phyloP scores from a whole-genome alignment of 2,113 vertebrate species.

The Heteronetta atricapilla region DNA sequence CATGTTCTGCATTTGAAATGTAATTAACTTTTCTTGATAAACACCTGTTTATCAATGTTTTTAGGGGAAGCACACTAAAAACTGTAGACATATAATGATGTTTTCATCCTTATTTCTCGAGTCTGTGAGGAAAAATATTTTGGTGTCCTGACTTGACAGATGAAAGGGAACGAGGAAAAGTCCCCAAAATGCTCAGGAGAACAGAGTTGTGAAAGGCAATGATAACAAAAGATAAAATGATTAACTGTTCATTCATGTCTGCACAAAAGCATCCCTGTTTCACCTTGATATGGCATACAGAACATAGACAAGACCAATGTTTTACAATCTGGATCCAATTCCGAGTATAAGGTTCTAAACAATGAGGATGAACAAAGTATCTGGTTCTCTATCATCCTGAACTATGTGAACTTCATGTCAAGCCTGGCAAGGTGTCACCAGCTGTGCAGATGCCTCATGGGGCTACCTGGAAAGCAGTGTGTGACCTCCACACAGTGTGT shows the following conservation, averaged over 20 bases:
- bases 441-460: background rate
- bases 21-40: background rate
- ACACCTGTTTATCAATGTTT: background rate
- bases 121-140: background rate
- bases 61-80: background rate
- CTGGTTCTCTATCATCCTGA: background rate
- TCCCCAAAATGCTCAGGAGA: background rate
- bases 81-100: background rate
- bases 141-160: background rate
- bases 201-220: background rate
- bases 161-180: background rate
- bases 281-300: rapidly evolving
- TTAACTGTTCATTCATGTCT: background rate
- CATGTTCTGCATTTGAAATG: background rate
- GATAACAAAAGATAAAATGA: background rate
- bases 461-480: background rate
- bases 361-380: background rate
- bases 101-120: background rate
- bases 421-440: background rate
- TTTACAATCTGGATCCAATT: background rate
- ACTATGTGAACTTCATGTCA: background rate
- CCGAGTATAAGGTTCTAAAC: background rate
- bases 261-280: background rate
- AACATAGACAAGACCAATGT: background rate
- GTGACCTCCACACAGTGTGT: background rate